These are phyloP conservation scores for Pteronura brasiliensis DNA, from an alignment of 2,113 vertebrate species.

Conservation along the genomic window DNA sequence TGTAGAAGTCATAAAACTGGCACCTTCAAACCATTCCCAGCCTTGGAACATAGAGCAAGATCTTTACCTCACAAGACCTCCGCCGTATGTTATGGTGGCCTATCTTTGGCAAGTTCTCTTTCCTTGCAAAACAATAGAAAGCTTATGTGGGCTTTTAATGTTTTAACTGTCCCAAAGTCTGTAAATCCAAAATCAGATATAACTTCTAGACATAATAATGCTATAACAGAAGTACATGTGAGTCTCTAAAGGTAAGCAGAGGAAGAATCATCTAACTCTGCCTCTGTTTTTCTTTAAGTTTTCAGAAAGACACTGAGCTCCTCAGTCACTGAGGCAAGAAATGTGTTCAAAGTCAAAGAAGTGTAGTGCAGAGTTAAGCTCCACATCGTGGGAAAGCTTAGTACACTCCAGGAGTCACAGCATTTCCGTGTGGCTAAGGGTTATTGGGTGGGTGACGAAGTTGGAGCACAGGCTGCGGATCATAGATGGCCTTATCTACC, in stretches of 20 bases:
- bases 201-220: background rate
- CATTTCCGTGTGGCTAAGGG: background rate
- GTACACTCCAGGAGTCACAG: background rate
- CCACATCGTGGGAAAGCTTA: background rate
- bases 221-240: background rate
- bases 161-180: background rate
- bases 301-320: background rate
- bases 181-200: background rate
- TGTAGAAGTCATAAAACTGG: background rate
- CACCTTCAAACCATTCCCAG: background rate
- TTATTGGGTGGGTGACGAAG: background rate
- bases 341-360: background rate
- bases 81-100: background rate
- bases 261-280: background rate
- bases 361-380: background rate
- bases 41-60: background rate
- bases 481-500: background rate
- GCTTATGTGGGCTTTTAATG: background rate
- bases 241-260: background rate
- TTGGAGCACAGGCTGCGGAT: background rate
- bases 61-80: background rate
- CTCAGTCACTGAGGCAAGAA: background rate
- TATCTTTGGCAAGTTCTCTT: background rate
- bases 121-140: slow-evolving; percentile 18
- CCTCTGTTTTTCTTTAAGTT: background rate